Evolutionary conservation across 2,888 invertebrate species (phyloP).

Genomic region (Frankliniella fusca): DNA sequence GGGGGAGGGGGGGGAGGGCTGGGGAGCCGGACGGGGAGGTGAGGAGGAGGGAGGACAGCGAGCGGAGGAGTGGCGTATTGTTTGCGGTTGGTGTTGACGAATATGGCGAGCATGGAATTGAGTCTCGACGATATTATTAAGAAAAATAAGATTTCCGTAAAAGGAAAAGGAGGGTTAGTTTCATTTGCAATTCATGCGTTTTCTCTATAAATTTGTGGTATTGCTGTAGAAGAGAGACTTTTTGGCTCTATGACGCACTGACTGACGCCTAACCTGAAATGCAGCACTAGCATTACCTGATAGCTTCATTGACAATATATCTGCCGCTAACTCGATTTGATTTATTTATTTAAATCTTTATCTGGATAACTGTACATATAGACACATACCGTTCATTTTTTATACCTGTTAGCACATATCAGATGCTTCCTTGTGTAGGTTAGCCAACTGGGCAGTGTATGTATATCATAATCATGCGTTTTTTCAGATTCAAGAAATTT

Average conservation of each 20-base stretch:
- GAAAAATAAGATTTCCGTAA: constrained; percentile 42
- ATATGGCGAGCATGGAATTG: constrained; percentile 44
- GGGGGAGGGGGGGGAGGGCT: too few relatives aligned
- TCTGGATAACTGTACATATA: not conserved
- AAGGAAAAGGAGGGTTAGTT: constrained; percentile 44
- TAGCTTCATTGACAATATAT: not conserved
- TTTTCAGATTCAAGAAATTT: constrained; percentile 22
- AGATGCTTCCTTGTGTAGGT: too few relatives aligned
- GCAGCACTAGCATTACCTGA: too few relatives aligned
- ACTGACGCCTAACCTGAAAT: not conserved
- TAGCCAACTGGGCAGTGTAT: too few relatives aligned
- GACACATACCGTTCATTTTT: not conserved
- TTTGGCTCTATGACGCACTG: not conserved
- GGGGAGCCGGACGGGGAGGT: too few relatives aligned
- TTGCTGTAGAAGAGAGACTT: not conserved
- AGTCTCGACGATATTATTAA: constrained; percentile 50
- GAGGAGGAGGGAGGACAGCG: too few relatives aligned
- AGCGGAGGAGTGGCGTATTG: not conserved
- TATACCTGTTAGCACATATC: too few relatives aligned
- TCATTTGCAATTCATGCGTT: constrained; percentile 30
- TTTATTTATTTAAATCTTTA: not conserved
- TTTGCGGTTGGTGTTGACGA: constrained; percentile 23
- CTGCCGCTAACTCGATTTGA: not conserved
- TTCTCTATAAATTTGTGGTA: constrained; percentile 33
- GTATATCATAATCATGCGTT: not conserved